Evolutionary conservation across 2,888 invertebrate species (phyloP).

Genomic region (Drosophila stalkeri): DNA sequence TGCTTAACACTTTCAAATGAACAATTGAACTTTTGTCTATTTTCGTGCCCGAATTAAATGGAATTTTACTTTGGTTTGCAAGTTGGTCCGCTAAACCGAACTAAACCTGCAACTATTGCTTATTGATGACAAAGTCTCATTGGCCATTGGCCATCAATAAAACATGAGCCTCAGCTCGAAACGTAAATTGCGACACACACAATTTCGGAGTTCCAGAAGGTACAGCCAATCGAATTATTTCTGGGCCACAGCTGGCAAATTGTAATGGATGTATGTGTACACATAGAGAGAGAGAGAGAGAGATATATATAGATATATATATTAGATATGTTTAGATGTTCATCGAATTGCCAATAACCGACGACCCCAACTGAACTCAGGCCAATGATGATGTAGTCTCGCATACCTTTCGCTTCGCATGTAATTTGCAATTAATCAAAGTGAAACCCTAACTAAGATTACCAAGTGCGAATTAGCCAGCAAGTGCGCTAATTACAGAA

Average conservation of each 20-base stretch:
- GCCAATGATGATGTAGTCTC: conserved; percentile 42
- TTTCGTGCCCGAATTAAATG: conserved; percentile 36
- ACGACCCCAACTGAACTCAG: conserved; percentile 39
- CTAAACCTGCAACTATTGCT: conserved; percentile 32
- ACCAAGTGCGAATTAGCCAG: conserved; percentile 52
- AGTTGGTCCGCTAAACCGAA: conserved; percentile 14
- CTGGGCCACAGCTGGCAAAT: conserved; percentile 34
- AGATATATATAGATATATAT: not conserved
- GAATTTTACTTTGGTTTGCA: conserved; percentile 28
- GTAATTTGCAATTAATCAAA: conserved; percentile 50
- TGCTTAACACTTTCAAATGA: conserved; percentile 49
- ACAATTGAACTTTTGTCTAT: conserved; percentile 59
- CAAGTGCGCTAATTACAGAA: conserved; percentile 42
- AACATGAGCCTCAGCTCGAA: conserved; percentile 46
- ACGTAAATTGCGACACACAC: conserved; percentile 12
- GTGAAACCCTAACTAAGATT: conserved; percentile 43
- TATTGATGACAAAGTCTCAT: conserved; percentile 51
- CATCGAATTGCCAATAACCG: conserved; percentile 38
- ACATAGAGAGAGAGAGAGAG: too few species aligned
- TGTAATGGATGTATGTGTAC: conserved; percentile 21
- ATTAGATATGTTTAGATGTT: conserved; percentile 2
- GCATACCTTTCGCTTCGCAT: conserved; percentile 16
- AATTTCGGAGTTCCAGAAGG: conserved; percentile 29
- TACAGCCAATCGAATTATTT: conserved; percentile 15
- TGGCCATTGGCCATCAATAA: conserved; percentile 39